A percentile compares a stretch with the other conserved stretches of the same genome.
These are phyloP conservation scores for Hippoglossus hippoglossus DNA, from an alignment of 2,797 vertebrate genomes.

Conservation along the genomic window DNA sequence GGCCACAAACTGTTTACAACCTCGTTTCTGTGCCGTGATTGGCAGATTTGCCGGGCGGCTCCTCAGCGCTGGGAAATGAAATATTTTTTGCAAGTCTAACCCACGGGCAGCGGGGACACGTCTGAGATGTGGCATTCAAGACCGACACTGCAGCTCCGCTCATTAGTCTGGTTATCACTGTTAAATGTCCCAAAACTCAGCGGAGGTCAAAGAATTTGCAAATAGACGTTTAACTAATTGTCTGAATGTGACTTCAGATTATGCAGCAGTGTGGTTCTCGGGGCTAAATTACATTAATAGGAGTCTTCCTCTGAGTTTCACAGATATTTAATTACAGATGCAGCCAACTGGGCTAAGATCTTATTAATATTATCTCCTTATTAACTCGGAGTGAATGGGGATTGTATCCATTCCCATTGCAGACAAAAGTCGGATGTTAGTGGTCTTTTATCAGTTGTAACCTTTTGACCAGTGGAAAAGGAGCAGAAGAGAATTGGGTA, in stretches of 20 bases:
- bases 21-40: constrained; percentile 20
- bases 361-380: no score
- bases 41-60: constrained; percentile 4
- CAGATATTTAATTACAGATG: constrained; percentile 50
- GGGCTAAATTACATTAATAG: constrained; percentile 41
- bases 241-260: constrained; percentile 39
- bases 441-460: no score
- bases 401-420: no score
- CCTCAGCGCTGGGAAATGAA: background rate
- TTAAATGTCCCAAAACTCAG: constrained; percentile 12
- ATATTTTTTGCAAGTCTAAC: constrained; percentile 16
- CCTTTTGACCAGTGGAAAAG: no score
- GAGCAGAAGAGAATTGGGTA: no score
- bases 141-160: constrained; percentile 7
- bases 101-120: background rate
- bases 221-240: constrained; percentile 41
- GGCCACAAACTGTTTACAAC: constrained; percentile 15
- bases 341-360: constrained; percentile 40
- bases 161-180: constrained; percentile 27
- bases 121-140: constrained; percentile 28
- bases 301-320: constrained; percentile 33
- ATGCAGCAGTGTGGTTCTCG: constrained; percentile 40
- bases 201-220: constrained; percentile 32
- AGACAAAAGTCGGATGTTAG: no score
- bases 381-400: no score